A percentile compares a stretch with the other conserved stretches of the same genome.
Evolutionary conservation across 1,140 invertebrate species (phyloP).

Genomic region (Aricia agestis): DNA sequence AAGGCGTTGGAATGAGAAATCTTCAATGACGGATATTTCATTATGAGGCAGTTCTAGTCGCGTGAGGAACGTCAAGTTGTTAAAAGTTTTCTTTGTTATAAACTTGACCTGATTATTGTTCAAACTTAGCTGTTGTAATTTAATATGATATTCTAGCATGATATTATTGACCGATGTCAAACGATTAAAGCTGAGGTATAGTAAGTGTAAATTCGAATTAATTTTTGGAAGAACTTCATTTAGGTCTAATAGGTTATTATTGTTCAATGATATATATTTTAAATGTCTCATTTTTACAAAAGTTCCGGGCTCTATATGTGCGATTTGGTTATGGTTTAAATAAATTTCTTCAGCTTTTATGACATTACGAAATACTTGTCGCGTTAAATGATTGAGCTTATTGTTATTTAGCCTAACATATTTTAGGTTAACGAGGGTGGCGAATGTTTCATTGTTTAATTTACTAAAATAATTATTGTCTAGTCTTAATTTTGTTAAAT

Average conservation of each 20-base stretch:
- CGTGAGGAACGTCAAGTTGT: constrained; percentile 53
- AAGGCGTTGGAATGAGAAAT: constrained; percentile 61
- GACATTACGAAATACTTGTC: constrained; percentile 50
- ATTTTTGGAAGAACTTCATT: constrained; percentile 56
- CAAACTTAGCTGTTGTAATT: constrained; percentile 51
- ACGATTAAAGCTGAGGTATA: constrained; percentile 55
- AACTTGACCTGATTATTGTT: constrained; percentile 61
- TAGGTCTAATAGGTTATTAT: constrained; percentile 57
- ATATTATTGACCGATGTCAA: constrained; percentile 50
- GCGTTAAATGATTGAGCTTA: constrained; percentile 53
- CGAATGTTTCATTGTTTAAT: constrained; percentile 59
- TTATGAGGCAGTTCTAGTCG: constrained; percentile 56
- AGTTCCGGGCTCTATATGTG: constrained; percentile 53
- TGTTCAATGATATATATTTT: constrained; percentile 56
- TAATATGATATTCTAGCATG: constrained; percentile 51
- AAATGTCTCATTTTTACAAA: constrained; percentile 52
- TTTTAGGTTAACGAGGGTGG: constrained; percentile 45
- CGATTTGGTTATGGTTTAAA: constrained; percentile 64
- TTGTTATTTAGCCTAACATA: constrained; percentile 62
- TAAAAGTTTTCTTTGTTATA: constrained; percentile 56
- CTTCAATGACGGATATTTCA: constrained; percentile 60
- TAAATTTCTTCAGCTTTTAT: constrained; percentile 55
- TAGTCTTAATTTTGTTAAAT: constrained; percentile 63
- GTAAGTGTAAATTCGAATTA: constrained; percentile 49
- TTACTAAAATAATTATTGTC: constrained; percentile 70